Percentiles rank a stretch among this genome's conserved stretches.
These are phyloP conservation scores for Coryphaenoides rupestris DNA, from an alignment of 2,113 vertebrate species.

Conservation along the genomic window DNA sequence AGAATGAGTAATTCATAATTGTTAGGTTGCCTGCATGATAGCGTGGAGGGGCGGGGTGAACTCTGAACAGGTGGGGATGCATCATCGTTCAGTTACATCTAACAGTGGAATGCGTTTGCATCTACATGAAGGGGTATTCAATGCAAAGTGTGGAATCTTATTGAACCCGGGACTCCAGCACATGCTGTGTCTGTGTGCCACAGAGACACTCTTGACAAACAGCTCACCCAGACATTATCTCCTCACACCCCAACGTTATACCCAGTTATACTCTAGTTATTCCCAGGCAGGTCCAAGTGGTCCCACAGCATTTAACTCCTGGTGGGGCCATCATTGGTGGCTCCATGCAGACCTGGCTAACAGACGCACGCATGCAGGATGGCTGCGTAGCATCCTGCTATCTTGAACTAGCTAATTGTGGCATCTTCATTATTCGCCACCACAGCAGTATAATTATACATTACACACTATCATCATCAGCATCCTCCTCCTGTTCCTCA, in stretches of 20 bases:
- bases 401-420: too few species aligned
- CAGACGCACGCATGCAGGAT: background rate
- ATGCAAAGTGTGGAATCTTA: background rate
- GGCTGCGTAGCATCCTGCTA: too few species aligned
- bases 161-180: background rate
- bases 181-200: background rate
- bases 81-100: too few species aligned
- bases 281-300: background rate
- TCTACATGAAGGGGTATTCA: too few species aligned
- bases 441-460: too few species aligned
- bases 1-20: too few species aligned
- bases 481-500: constrained; percentile 25
- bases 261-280: background rate
- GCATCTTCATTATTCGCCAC: too few species aligned
- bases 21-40: too few species aligned
- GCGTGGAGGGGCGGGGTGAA: too few species aligned
- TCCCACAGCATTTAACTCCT: background rate
- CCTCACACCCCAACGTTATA: background rate
- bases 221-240: background rate
- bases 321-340: background rate
- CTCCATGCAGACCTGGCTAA: constrained; percentile 8
- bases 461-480: background rate
- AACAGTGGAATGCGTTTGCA: too few species aligned
- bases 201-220: background rate
- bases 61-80: too few species aligned